These are phyloP conservation scores for Bembecia ichneumoniformis DNA, from an alignment of 2,888 invertebrate species.

Conservation along the genomic window DNA sequence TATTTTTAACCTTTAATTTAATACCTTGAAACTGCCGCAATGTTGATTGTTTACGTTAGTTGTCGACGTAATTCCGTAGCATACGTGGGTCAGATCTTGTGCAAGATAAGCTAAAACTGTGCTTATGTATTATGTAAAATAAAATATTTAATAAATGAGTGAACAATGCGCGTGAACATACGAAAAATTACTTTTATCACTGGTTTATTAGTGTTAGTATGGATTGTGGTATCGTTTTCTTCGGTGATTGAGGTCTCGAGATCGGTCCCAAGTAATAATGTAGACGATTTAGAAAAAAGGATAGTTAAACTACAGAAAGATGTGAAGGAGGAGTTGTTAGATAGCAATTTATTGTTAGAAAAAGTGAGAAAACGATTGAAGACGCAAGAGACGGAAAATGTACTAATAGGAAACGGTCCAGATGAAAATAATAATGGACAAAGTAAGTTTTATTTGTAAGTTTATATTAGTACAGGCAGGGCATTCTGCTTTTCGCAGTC, in stretches of 20 bases:
- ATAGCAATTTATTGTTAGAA: constrained; percentile 36
- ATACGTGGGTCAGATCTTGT: constrained; percentile 14
- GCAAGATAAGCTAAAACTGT: constrained; percentile 8
- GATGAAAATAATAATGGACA: constrained; percentile 6
- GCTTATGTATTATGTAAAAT: neutral
- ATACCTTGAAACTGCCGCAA: neutral
- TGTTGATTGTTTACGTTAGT: constrained; percentile 18
- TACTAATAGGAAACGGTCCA: constrained; percentile 7
- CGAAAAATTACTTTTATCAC: constrained; percentile 34
- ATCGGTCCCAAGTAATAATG: constrained; percentile 12
- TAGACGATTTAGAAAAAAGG: constrained; percentile 31
- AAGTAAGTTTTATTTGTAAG: neutral
- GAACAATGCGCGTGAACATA: constrained; percentile 51
- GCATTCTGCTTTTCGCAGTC: too few relatives aligned
- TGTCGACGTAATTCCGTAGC: constrained; percentile 10
- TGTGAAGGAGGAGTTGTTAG: constrained; percentile 33
- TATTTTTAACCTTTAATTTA: too few relatives aligned
- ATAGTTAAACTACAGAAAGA: constrained; percentile 32
- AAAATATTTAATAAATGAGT: neutral
- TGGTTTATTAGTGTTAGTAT: constrained; percentile 29
- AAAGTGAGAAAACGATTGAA: constrained; percentile 33
- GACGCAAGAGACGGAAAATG: constrained; percentile 8
- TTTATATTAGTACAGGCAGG: neutral
- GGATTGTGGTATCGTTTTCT: constrained; percentile 41
- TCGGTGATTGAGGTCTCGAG: constrained; percentile 33